Conservation (phyloP, 1,140 invertebrate genomes). For the Bombus pascuorum region DNA sequence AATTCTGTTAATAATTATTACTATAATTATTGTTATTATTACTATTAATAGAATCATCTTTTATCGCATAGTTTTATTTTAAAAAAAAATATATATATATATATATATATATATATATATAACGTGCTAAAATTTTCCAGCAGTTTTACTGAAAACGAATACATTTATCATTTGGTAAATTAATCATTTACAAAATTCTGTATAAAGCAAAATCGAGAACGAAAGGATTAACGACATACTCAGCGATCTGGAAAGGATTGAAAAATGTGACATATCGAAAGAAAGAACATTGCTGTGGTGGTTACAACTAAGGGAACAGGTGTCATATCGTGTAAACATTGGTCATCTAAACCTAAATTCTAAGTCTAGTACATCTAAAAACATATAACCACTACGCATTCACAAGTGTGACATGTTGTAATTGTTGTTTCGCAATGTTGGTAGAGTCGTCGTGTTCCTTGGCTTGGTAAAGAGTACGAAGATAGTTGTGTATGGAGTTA, state of each 20-base stretch:
- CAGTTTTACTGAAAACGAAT: too few relatives aligned
- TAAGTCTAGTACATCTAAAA: constrained; percentile 41
- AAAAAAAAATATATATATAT: too few relatives aligned
- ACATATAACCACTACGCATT: constrained; percentile 42
- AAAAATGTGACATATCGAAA: not conserved
- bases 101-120: too few relatives aligned
- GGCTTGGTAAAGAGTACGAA: not conserved
- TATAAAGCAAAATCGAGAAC: too few relatives aligned
- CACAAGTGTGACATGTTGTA: constrained; percentile 51
- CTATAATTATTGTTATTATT: too few relatives aligned
- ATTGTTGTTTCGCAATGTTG: constrained; percentile 25
- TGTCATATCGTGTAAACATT: not conserved
- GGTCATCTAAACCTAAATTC: constrained; percentile 43
- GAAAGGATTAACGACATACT: not conserved
- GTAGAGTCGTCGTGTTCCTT: not conserved
- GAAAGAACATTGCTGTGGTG: not conserved
- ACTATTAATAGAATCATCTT: too few relatives aligned
- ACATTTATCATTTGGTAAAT: too few relatives aligned
- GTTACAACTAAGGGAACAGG: constrained; percentile 1
- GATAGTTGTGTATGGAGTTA: not conserved
- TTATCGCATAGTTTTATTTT: too few relatives aligned
- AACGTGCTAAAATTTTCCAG: too few relatives aligned
- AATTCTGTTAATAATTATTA: too few relatives aligned
- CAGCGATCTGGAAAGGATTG: not conserved
- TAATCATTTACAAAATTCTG: too few relatives aligned